These are phyloP conservation scores for Andrena marginata DNA, from an alignment of 2,888 invertebrate species.

Conservation along the genomic window DNA sequence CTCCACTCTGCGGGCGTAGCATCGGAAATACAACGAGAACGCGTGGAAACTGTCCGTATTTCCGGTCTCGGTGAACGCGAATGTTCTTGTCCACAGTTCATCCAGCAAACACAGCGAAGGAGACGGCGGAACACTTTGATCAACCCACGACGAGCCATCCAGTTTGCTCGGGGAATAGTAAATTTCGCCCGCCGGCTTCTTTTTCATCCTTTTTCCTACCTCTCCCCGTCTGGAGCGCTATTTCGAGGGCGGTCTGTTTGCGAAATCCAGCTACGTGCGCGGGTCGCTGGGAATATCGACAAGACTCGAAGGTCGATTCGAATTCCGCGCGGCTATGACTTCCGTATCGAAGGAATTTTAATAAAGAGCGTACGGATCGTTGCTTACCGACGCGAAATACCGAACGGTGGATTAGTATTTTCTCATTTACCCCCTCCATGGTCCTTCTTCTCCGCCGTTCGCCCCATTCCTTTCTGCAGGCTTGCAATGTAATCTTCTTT, in stretches of 20 bases:
- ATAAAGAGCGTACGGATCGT: conserved; percentile 53
- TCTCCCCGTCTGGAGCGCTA: conserved; percentile 1
- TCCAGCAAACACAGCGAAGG: not conserved
- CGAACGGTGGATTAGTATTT: conserved; percentile 1
- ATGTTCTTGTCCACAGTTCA: not conserved
- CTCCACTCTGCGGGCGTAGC: not conserved
- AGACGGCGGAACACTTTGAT: not conserved
- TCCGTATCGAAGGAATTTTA: conserved; percentile 61
- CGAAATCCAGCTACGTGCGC: conserved; percentile 13
- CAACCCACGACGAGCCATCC: not conserved
- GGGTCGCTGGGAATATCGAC: conserved; percentile 37
- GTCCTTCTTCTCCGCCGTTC: not conserved
- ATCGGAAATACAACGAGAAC: not conserved
- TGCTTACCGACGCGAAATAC: conserved; percentile 23
- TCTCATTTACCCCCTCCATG: not conserved
- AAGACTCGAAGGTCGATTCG: conserved; percentile 36
- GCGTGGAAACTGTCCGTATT: not conserved
- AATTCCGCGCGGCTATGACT: conserved; percentile 46
- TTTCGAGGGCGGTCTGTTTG: conserved; percentile 21
- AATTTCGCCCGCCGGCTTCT: conserved; percentile 8
- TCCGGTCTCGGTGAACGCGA: not conserved
- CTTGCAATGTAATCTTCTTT: not conserved
- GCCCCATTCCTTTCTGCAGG: not conserved
- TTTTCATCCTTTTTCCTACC: not conserved
- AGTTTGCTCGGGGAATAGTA: not conserved